Conservation (phyloP, 1,140 invertebrate species). For the Hypsibius dujardini region DNA sequence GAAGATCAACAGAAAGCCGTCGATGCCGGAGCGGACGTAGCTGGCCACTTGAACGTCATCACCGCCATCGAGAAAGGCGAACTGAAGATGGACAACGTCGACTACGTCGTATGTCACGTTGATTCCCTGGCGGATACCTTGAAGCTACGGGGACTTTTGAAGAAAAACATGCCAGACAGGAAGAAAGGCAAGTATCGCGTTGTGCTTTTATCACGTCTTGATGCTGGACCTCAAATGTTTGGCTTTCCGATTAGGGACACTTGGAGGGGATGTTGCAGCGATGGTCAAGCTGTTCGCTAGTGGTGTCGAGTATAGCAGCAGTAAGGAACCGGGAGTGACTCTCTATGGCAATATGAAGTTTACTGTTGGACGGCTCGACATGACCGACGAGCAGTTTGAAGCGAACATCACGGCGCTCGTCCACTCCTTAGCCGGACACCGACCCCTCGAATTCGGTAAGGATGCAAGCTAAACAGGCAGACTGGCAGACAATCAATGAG, state of each 20-base stretch:
- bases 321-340: neutral
- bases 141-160: slow-evolving; percentile 5
- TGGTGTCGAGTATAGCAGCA: neutral
- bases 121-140: slow-evolving; percentile 4
- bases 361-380: neutral
- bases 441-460: neutral
- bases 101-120: slow-evolving; percentile 1
- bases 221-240: slow-evolving; percentile 4
- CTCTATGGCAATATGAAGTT: neutral
- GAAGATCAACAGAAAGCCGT: slow-evolving; percentile 9
- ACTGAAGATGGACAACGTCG: neutral
- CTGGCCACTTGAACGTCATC: neutral
- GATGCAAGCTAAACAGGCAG: too few relatives aligned
- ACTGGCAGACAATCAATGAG: too few relatives aligned
- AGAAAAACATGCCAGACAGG: neutral
- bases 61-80: neutral
- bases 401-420: neutral
- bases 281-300: neutral
- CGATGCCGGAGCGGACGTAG: neutral
- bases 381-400: slow-evolving; percentile 5
- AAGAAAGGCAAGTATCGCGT: neutral
- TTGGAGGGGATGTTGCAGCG: neutral
- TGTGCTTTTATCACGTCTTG: neutral
- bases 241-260: neutral
- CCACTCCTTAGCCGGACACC: neutral